Conservation (phyloP, 2,113 vertebrate genomes). For the Aramus guarauna region DNA sequence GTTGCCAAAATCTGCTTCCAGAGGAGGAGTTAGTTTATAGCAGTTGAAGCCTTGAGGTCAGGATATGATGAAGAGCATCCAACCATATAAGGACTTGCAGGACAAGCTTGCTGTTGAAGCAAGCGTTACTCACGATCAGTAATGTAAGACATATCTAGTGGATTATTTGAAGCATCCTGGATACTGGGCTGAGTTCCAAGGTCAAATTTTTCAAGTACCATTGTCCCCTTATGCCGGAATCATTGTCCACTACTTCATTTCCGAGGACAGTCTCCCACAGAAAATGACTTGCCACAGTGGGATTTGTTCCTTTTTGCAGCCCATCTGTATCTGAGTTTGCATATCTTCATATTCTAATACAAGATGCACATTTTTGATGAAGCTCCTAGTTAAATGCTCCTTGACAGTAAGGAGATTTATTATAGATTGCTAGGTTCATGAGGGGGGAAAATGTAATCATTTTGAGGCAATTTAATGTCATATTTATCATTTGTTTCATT, state of each 20-base stretch:
- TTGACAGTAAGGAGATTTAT: not conserved
- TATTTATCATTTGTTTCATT: not conserved
- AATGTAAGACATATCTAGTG: not conserved
- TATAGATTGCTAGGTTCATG: not conserved
- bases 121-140: not conserved
- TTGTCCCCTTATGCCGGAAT: not conserved
- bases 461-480: not conserved
- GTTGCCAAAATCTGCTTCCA: not conserved
- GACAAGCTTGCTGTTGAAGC: not conserved
- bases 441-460: not conserved
- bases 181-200: constrained; percentile 1
- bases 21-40: not conserved
- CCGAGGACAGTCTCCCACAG: not conserved
- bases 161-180: not conserved
- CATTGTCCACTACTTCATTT: not conserved
- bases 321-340: not conserved
- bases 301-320: not conserved
- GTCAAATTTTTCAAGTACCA: not conserved
- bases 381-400: not conserved
- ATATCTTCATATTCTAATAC: not conserved
- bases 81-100: not conserved
- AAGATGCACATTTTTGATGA: not conserved
- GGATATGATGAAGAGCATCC: not conserved
- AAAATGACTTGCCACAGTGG: not conserved
- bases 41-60: not conserved